Base-by-base conservation (phyloP, 2,113 vertebrate species). In the Sceloporus tristichus region DNA sequence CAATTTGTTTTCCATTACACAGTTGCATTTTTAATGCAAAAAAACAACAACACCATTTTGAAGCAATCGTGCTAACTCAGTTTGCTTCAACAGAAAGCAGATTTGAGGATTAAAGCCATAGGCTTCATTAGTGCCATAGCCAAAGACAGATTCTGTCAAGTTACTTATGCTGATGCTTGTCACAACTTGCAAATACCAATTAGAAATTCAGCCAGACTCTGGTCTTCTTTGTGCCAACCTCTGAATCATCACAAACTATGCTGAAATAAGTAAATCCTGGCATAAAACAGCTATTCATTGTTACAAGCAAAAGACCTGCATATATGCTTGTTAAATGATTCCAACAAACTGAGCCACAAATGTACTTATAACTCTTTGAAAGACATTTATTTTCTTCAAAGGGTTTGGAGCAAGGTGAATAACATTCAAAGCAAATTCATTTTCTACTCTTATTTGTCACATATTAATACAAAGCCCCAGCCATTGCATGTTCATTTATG, bases 181-280 rank as follows among this genome's bases (percentile, higher is more conserved):
- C 13, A 48, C 14, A 70, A 9, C 40, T 79, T 87, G 23, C 34
- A 71, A 87, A 54, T 68, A 70, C 82, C 74, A n/a, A 90, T 38
- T 27, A 82, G 88, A 91, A 56, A 14, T 79, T 54, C 59, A 88
- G 19, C 14, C 40, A 83, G 66, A 70, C 42, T 48, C 66, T 53
- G 40, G 13, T 19, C 42, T 8, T 48, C 27, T 68, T 53, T 70
- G 42, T 71, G 65, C 65, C 81, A 70, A 70, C 53, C 27, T 53
- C 81, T 70, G 65, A 83, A 82, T 68, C 81, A 70, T 79, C 81
- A 83, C 81, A 83, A 83, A 70, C 14, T n/a, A 40, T 70, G 42
- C 25, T n/a, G 66, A 71, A 83, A 81, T 9, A 29, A 11, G 65
- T 53, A 53, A 48, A 53, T 42, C 70, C 9, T 48, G 25, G 21